Conservation (phyloP, 2,888 invertebrate species). For the Latheticus oryzae region DNA sequence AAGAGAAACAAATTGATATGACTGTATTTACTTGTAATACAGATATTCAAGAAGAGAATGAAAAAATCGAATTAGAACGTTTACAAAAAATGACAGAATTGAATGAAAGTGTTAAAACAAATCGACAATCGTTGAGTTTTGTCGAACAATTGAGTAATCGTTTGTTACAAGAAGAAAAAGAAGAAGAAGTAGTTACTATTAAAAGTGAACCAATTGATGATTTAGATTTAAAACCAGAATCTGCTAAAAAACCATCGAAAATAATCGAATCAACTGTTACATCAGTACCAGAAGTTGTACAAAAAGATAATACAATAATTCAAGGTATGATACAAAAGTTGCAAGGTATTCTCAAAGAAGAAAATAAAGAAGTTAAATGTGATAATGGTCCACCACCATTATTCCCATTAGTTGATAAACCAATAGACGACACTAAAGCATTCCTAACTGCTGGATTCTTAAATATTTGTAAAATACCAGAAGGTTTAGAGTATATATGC, state of each 20-base stretch:
- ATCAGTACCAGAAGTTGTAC: conserved; percentile 7
- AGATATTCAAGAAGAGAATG: conserved; percentile 65
- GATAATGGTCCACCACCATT: conserved; percentile 49
- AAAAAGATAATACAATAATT: conserved; percentile 36
- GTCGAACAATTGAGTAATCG: conserved; percentile 56
- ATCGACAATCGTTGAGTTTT: conserved; percentile 56
- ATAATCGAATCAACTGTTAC: conserved; percentile 8
- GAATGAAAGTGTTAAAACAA: conserved; percentile 56
- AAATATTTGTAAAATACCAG: conserved; percentile 45
- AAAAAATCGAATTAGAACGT: conserved; percentile 66
- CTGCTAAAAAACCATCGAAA: conserved; percentile 43
- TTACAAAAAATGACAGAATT: conserved; percentile 68
- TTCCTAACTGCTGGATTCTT: conserved; percentile 49
- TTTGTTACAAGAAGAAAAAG: conserved; percentile 45
- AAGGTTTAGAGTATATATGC: conserved; percentile 55
- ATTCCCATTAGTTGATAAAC: conserved; percentile 36
- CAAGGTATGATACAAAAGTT: conserved; percentile 47
- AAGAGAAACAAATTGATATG: conserved; percentile 48
- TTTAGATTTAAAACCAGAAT: conserved; percentile 20
- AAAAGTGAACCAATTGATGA: conserved; percentile 34
- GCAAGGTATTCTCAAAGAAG: conserved; percentile 51
- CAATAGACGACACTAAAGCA: conserved; percentile 14
- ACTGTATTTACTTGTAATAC: conserved; percentile 58
- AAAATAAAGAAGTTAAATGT: conserved; percentile 39
- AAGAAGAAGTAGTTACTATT: conserved; percentile 18